Evolutionary conservation across 2,113 vertebrate genomes (phyloP).

Genomic region (Myiozetetes cayanensis): DNA sequence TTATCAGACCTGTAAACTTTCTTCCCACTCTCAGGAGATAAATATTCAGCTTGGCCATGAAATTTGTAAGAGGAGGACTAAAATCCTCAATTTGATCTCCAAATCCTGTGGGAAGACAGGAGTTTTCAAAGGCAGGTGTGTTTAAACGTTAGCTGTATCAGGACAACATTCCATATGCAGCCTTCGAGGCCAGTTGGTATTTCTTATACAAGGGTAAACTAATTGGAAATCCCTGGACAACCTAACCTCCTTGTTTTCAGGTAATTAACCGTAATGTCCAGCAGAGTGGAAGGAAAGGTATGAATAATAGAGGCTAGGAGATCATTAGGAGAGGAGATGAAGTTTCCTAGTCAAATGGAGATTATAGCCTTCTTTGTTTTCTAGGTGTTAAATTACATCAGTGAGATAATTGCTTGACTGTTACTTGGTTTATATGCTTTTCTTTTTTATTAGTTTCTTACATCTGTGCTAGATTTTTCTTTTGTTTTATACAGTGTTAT

Average conservation of each 20-base stretch:
- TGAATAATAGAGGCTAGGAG: neutral
- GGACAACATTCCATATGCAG: rapidly evolving
- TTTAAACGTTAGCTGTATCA: neutral
- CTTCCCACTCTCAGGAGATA: neutral
- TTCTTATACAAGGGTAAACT: neutral
- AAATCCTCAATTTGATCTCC: neutral
- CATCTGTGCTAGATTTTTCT: neutral
- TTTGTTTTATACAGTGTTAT: neutral
- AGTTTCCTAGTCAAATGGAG: neutral
- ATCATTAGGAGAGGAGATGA: neutral
- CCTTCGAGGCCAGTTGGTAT: neutral
- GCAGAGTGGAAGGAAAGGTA: neutral
- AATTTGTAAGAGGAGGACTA: too few species aligned
- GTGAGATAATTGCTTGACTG: neutral
- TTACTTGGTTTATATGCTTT: neutral
- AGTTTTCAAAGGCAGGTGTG: neutral
- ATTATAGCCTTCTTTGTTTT: neutral
- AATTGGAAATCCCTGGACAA: neutral
- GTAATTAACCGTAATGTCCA: neutral
- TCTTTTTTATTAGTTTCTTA: neutral
- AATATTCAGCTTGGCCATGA: neutral
- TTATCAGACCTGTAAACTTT: neutral
- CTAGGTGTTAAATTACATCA: neutral
- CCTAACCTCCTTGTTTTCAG: neutral
- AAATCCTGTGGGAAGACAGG: neutral